These are phyloP conservation scores for Panthera uncia DNA, from an alignment of 2,113 vertebrate genomes.

Conservation along the genomic window DNA sequence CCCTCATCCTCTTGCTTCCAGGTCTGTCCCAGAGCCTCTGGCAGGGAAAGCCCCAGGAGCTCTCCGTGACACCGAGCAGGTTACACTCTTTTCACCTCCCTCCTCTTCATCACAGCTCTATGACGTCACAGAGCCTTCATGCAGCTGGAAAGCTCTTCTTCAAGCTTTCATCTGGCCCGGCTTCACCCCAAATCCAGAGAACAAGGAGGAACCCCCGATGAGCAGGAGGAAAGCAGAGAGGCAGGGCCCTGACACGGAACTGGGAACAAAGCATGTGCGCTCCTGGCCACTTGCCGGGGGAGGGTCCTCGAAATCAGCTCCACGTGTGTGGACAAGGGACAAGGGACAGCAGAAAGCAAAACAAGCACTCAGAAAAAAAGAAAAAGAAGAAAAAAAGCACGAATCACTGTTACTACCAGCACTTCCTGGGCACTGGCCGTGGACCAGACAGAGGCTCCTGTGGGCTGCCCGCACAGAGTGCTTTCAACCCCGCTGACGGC, in stretches of 20 bases:
- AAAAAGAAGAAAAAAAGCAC: not conserved
- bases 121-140: not conserved
- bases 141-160: not conserved
- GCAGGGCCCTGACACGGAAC: not conserved
- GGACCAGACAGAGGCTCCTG: not conserved
- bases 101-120: fast-evolving
- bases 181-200: not conserved
- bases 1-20: too few relatives aligned
- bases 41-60: not conserved
- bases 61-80: fast-evolving
- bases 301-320: not conserved
- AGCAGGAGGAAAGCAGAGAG: too few relatives aligned
- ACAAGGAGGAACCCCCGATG: not conserved
- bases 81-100: fast-evolving
- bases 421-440: not conserved
- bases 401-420: not conserved
- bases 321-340: too few relatives aligned
- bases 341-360: not conserved
- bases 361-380: not conserved
- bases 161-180: fast-evolving
- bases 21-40: not conserved
- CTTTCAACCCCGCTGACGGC: fast-evolving
- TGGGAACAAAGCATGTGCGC: not conserved
- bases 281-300: not conserved
- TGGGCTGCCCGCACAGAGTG: fast-evolving